Evolutionary conservation across 2,113 vertebrate genomes (phyloP).

Genomic region (Quiscalus mexicanus): DNA sequence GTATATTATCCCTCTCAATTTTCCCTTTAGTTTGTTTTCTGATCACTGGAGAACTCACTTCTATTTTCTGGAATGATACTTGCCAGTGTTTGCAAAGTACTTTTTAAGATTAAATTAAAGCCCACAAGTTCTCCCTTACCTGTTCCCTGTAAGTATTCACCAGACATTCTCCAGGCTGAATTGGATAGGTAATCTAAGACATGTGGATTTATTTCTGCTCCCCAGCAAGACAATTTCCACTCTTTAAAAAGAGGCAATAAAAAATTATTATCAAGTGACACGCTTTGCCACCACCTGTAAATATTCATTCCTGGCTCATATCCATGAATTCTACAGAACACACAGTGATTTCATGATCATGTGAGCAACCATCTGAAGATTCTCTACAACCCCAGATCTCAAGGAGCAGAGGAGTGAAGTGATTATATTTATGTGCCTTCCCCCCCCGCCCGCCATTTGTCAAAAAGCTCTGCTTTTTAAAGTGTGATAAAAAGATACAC

Average conservation of each 20-base stretch:
- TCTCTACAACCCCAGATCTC: background rate
- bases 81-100: background rate
- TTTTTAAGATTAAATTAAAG: background rate
- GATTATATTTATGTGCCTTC: slow-evolving; percentile 12
- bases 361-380: slow-evolving; percentile 52
- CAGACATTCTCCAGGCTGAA: background rate
- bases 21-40: background rate
- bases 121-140: background rate
- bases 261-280: background rate
- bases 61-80: background rate
- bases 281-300: slow-evolving; percentile 5
- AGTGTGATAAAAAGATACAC: slow-evolving; percentile 50
- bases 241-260: slow-evolving; percentile 24
- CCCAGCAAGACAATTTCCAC: slow-evolving; percentile 3
- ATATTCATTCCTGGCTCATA: slow-evolving; percentile 24
- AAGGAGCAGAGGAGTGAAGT: slow-evolving; percentile 22
- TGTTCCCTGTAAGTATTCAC: background rate
- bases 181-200: background rate
- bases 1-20: background rate
- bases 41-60: background rate
- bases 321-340: slow-evolving; percentile 23
- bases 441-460: background rate
- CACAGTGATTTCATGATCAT: slow-evolving; percentile 42
- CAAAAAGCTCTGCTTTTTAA: slow-evolving; percentile 57
- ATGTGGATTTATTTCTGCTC: background rate